Percentiles rank a stretch among this genome's conserved stretches.
These are phyloP conservation scores for Leucopsar rothschildi DNA, from an alignment of 2,113 vertebrate genomes.

Conservation along the genomic window DNA sequence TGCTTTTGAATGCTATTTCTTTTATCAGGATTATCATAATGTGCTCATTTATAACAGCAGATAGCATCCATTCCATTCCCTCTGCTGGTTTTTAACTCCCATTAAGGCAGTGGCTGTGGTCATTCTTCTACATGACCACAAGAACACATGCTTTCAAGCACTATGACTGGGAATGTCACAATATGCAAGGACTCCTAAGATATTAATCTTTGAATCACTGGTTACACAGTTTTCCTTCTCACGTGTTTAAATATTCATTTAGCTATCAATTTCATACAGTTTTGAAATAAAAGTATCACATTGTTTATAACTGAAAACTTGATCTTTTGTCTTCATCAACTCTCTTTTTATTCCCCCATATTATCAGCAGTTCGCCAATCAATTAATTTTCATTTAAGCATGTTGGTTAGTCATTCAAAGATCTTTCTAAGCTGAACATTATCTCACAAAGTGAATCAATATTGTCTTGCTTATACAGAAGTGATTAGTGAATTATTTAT, in stretches of 20 bases:
- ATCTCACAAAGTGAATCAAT: background rate
- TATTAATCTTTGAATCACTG: background rate
- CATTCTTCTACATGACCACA: background rate
- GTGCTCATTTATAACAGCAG: background rate
- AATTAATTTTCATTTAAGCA: background rate
- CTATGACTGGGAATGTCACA: background rate
- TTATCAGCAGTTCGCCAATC: background rate
- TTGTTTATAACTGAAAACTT: background rate
- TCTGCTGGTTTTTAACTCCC: background rate
- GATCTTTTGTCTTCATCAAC: background rate
- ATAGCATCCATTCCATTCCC: background rate
- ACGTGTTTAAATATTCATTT: background rate
- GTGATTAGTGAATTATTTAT: background rate
- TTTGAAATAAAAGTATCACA: background rate
- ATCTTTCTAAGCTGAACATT: background rate
- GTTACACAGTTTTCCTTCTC: background rate
- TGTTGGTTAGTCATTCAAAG: background rate
- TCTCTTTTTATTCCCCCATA: rapidly evolving
- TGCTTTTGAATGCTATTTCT: background rate
- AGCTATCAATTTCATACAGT: background rate
- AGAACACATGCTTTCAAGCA: background rate
- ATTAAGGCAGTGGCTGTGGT: background rate
- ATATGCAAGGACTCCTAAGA: background rate
- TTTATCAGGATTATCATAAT: background rate
- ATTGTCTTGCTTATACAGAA: background rate